Base-by-base conservation (phyloP, 2,888 invertebrate genomes). In the Mythimna impura region DNA sequence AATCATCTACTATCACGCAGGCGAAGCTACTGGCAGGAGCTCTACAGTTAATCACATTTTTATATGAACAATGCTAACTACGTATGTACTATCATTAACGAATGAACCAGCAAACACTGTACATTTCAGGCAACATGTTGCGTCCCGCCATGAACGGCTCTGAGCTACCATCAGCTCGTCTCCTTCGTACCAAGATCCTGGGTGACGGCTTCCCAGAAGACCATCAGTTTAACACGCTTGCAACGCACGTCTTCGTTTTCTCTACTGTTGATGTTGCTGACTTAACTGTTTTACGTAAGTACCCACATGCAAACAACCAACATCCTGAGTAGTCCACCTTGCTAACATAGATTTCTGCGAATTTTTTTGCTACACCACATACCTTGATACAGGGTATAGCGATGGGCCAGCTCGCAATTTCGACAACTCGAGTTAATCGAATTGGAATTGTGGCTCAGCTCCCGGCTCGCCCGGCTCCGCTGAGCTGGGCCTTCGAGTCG, bases 91-190 rank as follows among this genome's bases (percentile, higher is more conserved):
- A 36, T 9, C 34, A 34, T 7, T 40, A 20, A n/a, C 0, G 2
- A n/a, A 34, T 47, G 34, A 65, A 20, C 22, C 5, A 40, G 3
- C 2, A 20, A 25, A 54, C 20, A 30, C n/a, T 34, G 14, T 14
- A n/a, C 10, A 9, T 64, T 76, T 8, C 75, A 86, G 87, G 87
- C 3, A 89, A 87, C 34, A 62, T 78, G 0, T 68, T 88, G 4
- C 74, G 90, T 30, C 86, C 90, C 34, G 87, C 90, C 2, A 82
- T 74, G 72, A 86, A 89, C 54, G 91, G 91, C 0, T 87, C 86
- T 0, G 87, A 87, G 30, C 79, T 91, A 6, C 91, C 91, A 0
- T 90, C 89, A 6, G 66, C 90, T 0, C 84, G 91, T 6, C 64
- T 85, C 0, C 70, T 91, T n/a, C 87, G 90, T 22, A 89, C 89